These are phyloP conservation scores for Emberiza fucata DNA, from an alignment of 2,113 vertebrate genomes.

Conservation along the genomic window DNA sequence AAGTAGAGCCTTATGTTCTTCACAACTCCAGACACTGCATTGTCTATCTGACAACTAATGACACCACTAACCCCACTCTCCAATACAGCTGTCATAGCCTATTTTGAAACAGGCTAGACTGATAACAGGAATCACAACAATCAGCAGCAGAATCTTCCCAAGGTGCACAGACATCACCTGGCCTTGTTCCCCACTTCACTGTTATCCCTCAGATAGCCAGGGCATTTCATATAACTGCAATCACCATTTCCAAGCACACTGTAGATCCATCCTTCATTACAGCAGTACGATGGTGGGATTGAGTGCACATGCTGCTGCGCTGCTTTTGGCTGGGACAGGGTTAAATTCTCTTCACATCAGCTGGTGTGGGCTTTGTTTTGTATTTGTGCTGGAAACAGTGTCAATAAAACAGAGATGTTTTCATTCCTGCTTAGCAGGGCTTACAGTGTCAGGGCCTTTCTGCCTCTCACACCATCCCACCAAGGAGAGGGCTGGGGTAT, in stretches of 20 bases:
- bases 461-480: not conserved
- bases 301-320: not conserved
- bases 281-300: accelerated
- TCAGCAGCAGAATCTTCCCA: not conserved
- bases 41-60: not conserved
- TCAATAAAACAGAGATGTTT: not conserved
- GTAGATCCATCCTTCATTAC: not conserved
- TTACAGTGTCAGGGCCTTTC: not conserved
- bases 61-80: not conserved
- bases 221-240: not conserved
- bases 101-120: not conserved
- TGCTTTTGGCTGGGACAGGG: not conserved
- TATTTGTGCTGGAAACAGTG: not conserved
- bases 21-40: not conserved
- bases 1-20: not conserved
- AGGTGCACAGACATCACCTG: not conserved
- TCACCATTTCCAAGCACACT: not conserved
- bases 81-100: not conserved
- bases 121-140: not conserved
- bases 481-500: not conserved
- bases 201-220: not conserved
- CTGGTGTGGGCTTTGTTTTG: not conserved
- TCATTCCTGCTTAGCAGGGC: not conserved
- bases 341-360: not conserved
- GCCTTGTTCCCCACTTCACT: not conserved